Evolutionary conservation across 2,888 invertebrate genomes (phyloP).

Genomic region (Hemaris fuciformis): DNA sequence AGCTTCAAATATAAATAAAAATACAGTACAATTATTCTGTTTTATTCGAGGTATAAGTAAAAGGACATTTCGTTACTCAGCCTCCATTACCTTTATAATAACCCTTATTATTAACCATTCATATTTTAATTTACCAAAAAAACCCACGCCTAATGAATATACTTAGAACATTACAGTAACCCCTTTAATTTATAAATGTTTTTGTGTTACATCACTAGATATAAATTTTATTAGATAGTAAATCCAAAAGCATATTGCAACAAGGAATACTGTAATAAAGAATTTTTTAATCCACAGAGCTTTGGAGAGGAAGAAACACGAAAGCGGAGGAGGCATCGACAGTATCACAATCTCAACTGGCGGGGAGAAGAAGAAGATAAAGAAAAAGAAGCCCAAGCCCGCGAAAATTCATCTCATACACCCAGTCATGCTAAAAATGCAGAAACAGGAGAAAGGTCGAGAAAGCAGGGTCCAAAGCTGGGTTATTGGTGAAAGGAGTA

Average conservation of each 20-base stretch:
- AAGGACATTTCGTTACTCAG: too few relatives aligned
- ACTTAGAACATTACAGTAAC: too few relatives aligned
- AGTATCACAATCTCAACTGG: slow-evolving; percentile 66
- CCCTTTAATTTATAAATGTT: too few relatives aligned
- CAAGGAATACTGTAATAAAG: background rate
- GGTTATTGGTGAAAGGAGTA: slow-evolving; percentile 50
- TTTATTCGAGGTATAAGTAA: too few relatives aligned
- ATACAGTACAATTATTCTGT: too few relatives aligned
- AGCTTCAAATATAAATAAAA: too few relatives aligned
- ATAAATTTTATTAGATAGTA: background rate
- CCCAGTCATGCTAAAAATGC: slow-evolving; percentile 51
- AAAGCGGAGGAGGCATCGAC: slow-evolving; percentile 59
- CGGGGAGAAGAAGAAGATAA: slow-evolving; percentile 58
- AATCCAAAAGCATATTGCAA: background rate
- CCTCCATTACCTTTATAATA: too few relatives aligned
- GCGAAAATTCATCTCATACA: slow-evolving; percentile 67
- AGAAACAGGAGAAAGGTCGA: slow-evolving; percentile 62
- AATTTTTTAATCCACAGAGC: slow-evolving; percentile 42
- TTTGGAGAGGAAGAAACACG: slow-evolving; percentile 47
- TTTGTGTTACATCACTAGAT: too few relatives aligned
- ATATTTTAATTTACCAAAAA: too few relatives aligned
- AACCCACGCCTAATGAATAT: too few relatives aligned
- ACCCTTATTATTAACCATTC: too few relatives aligned
- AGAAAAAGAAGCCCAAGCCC: slow-evolving; percentile 67
- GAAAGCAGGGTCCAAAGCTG: slow-evolving; percentile 57